Evolutionary conservation across 2,888 invertebrate species (phyloP), one percentile per base, ranked within the genome.

Genomic region (Drosophila gaucha): DNA sequence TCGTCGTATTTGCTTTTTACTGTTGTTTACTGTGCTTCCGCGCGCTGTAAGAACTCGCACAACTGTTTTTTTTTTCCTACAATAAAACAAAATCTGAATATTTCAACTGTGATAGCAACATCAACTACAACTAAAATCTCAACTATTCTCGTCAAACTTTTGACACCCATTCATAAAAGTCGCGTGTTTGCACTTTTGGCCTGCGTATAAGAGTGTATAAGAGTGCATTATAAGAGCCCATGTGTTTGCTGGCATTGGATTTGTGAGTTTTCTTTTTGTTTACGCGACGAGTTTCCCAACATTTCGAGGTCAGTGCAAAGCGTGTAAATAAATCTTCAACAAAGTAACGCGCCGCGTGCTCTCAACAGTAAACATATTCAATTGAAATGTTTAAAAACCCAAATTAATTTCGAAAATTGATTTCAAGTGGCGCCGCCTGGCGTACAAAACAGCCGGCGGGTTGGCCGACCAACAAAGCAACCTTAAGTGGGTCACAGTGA

Each of bases 361-460:
- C 10, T 16, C 12, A 26, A 47, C 28, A 52, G 55, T 70, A 77
- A 65, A 64, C 57, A 68, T n/a, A n/a, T 26, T 26, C 38, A 85
- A 74, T 74, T 69, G 60, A 80, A 77, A 69, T 86, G 78, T 52
- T 67, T 62, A 39, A 54, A 80, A 65, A 78, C 62, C 62, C 72
- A 64, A 87, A 78, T 87, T 78, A 63, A 74, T 87, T 72, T 67
- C 63, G 50, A 64, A 80, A 82, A 80, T 82, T 82, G 79, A 78
- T 54, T 87, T 85, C 67, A 85, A 82, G 79, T 80, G 85, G 67
- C 77, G 68, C 73, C 72, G 49, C 57, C 74, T 73, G 39, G 22
- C 49, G 43, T 18, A 36, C 22, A 14, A 64, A 57, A 44, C 24
- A 3, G 31, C 43, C 70, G 69, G 54, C 58, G n/a, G n/a, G n/a